Base-by-base conservation (phyloP, 2,113 vertebrate genomes). In the Spheniscus mendiculus region DNA sequence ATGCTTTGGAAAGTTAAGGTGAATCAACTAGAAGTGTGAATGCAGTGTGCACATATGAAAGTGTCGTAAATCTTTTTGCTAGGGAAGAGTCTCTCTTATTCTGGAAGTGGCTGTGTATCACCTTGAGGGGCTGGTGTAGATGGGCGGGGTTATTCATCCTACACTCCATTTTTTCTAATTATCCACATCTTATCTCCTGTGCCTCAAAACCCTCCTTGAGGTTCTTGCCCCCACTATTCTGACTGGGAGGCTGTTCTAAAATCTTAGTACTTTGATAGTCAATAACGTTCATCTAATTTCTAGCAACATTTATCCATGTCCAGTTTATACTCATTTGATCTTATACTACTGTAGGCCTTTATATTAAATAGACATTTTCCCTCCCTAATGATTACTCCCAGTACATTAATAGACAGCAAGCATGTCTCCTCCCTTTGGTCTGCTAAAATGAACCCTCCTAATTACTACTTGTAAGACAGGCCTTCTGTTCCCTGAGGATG, bases 371-470 rank as follows among this genome's bases (percentile, higher is more conserved):
- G 36, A n/a, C 92, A 59, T 89, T 94, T 96, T 90, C 55, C 50
- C 21, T 95, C 63, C 79, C 79, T 89, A 29, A 38, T 90, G 90
- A 67, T 93, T 90, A 87, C 44, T 89, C 44, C 50, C 50, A 47
- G 50, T 85, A 62, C 71, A 63, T 81, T 83, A 94, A 59, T 63
- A 95, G 92, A 89, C 66, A 90, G 85, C 38, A 90, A 80, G 42
- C 63, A 30, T 81, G 34, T 77, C 67, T 97, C 23, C 66, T 93
- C 45, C 90, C 53, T 93, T 91, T 88, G 84, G 90, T 96, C 74
- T 91, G 27, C 66, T 91, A 94, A 97, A 95, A 83, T 70, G 92
- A 87, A 88, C 92, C 88, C 74, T 95, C 36, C 92, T 96, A 94
- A 96, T 97, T 90, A 88, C 42, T 26, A 56, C 49, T 93, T 94